Evolutionary conservation across 2,797 vertebrate species (phyloP).

Genomic region (Paramormyrops hopkinsi): DNA sequence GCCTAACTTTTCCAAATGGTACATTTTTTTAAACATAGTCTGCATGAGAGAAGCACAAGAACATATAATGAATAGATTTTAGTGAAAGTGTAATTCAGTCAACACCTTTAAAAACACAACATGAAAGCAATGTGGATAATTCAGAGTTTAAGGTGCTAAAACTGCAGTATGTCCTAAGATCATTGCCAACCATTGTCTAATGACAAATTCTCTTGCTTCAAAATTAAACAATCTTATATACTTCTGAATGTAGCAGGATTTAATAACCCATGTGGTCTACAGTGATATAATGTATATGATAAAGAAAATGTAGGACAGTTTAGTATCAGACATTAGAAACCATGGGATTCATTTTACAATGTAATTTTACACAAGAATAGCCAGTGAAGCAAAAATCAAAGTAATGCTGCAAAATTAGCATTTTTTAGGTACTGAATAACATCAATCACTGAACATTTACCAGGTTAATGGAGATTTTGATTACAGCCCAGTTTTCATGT

Average conservation of each 20-base stretch:
- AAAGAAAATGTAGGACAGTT: background rate
- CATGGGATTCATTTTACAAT: background rate
- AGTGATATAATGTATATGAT: background rate
- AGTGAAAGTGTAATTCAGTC: background rate
- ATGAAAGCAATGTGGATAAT: background rate
- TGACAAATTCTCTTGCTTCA: background rate
- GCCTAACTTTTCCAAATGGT: background rate
- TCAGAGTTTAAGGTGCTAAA: background rate
- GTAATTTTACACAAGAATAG: background rate
- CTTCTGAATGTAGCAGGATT: background rate
- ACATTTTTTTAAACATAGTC: background rate
- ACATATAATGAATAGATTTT: slow-evolving; percentile 1
- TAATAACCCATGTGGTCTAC: background rate
- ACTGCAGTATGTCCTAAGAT: background rate
- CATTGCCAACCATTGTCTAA: background rate
- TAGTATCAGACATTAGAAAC: background rate
- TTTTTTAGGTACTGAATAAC: background rate
- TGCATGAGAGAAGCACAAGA: background rate
- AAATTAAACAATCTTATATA: background rate
- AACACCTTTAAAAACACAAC: background rate
- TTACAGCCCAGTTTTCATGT: background rate
- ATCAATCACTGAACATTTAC: background rate
- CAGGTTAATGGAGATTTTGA: background rate
- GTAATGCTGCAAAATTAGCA: background rate
- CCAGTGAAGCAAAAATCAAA: background rate